Conservation (phyloP, 2,888 invertebrate genomes). For the Ischnura elegans region DNA sequence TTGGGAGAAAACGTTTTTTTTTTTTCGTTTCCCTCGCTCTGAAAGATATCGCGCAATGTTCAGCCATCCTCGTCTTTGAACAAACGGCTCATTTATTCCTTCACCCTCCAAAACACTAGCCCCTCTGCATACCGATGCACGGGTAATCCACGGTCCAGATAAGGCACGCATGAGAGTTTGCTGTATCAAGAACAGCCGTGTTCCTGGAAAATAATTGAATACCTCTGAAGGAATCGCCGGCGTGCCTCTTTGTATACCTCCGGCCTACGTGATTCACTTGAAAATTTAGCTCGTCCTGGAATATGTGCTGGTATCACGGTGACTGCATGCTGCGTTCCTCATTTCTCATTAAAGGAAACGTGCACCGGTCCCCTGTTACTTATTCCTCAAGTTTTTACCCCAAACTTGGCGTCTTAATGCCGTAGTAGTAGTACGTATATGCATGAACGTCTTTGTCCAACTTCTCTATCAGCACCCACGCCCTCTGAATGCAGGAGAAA, state of each 20-base stretch:
- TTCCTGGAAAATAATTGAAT: constrained; percentile 51
- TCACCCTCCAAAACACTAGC: no score
- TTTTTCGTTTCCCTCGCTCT: no score
- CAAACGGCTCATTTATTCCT: no score
- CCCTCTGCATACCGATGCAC: no score
- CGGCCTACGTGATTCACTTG: constrained; percentile 34
- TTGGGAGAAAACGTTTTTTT: no score
- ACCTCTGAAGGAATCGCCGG: constrained; percentile 15
- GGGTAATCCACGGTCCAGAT: no score
- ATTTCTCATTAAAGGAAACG: constrained; percentile 34
- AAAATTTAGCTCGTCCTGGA: constrained; percentile 41
- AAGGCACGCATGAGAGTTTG: no score
- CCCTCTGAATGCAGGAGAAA: background rate
- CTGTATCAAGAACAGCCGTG: constrained; percentile 29
- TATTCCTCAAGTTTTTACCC: background rate
- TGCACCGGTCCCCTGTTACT: background rate
- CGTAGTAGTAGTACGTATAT: no score
- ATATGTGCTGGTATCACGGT: background rate
- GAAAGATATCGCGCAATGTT: no score
- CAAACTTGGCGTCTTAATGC: background rate
- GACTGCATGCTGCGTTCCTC: background rate
- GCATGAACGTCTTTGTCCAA: no score
- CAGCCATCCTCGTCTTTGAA: no score
- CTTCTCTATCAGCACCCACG: background rate
- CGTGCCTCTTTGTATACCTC: constrained; percentile 33